Base-by-base conservation (phyloP, 2,888 invertebrate species). In the Agrochola litura region DNA sequence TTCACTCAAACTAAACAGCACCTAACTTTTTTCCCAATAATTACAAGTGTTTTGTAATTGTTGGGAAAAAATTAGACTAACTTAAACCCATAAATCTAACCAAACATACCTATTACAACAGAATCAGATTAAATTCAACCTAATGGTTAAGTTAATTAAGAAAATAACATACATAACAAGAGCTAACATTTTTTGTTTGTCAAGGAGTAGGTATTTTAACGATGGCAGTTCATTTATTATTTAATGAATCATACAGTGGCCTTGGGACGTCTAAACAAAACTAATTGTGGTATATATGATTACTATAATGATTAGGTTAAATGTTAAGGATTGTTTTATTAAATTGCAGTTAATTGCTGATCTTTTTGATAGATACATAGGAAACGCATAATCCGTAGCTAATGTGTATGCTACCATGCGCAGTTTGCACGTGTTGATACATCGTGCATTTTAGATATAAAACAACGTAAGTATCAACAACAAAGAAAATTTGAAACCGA, bases 141-240 rank as follows among this genome's bases (percentile, higher is more conserved):
- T 4, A 52, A 64, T 46, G 19, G 63, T 58, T n/a, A 16, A 49
- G 43, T 76, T 67, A 76, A 85, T 81, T 81, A 82, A 5, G n/a
- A 68, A 70, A 81, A 85, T 81, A 81, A 81, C 81, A 81, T 30
- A 71, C 70, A 64, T 86, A 64, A 43, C 86, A 25, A 19, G 30
- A 58, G 25, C 30, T 52, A 30, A 70, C 6, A 46, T 68, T 69
- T 72, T 76, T 82, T 75, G 69, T 60, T 56, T 58, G 67, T 56
- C 1, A 63, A 85, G 0, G 14, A 80, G 14, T 52, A 67, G 63
- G 63, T 66, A 88, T 88, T 75, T 69, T 66, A 81, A 86, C 69
- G 68, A 73, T 58, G 49, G 25, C 25, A 25, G 41, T 54, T 66
- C 10, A 43, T 76, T 78, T 75, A 63, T 49, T 84, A 76, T 76